Percentiles rank a stretch among this genome's conserved stretches.
phyloP scores from a whole-genome alignment of 1,140 invertebrate species.

The Elysia chlorotica region DNA sequence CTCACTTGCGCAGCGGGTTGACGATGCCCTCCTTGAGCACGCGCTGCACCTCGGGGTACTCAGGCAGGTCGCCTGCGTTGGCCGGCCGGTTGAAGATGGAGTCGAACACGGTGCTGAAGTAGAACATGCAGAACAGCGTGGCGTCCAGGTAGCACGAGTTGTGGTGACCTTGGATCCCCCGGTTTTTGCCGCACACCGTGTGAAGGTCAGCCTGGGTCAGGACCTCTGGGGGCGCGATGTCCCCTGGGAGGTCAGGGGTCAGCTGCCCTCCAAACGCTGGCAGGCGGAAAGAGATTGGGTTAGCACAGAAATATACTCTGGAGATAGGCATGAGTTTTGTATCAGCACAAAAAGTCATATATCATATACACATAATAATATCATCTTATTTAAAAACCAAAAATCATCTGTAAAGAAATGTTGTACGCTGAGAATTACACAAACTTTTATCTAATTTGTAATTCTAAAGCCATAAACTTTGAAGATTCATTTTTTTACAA shows the following conservation, averaged over 20 bases:
- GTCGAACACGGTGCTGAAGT: conserved; percentile 93
- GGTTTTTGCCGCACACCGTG: conserved; percentile 59
- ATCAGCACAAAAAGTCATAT: too few species aligned
- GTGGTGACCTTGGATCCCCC: conserved; percentile 94
- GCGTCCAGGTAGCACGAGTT: conserved; percentile 98
- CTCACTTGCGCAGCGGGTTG: conserved; percentile 82
- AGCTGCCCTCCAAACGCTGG: conserved; percentile 3
- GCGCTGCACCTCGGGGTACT: conserved; percentile 86
- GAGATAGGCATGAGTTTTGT: neutral
- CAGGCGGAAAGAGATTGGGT: neutral
- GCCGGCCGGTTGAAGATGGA: conserved; percentile 78
- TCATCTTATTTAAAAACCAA: too few species aligned
- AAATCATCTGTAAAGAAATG: too few species aligned
- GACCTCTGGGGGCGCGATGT: conserved; percentile 72
- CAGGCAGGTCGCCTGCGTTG: conserved; percentile 75
- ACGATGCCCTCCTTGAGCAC: conserved; percentile 93
- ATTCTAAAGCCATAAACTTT: too few species aligned
- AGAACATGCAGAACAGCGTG: conserved; percentile 95
- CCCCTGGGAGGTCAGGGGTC: conserved; percentile 79
- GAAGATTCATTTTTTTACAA: too few species aligned
- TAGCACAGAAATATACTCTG: neutral
- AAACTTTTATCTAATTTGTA: too few species aligned
- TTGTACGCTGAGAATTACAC: too few species aligned
- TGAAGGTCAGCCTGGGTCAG: conserved; percentile 30
- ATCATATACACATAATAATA: too few species aligned